Evolutionary conservation across 2,888 invertebrate species (phyloP).

Genomic region (Boloria selene): DNA sequence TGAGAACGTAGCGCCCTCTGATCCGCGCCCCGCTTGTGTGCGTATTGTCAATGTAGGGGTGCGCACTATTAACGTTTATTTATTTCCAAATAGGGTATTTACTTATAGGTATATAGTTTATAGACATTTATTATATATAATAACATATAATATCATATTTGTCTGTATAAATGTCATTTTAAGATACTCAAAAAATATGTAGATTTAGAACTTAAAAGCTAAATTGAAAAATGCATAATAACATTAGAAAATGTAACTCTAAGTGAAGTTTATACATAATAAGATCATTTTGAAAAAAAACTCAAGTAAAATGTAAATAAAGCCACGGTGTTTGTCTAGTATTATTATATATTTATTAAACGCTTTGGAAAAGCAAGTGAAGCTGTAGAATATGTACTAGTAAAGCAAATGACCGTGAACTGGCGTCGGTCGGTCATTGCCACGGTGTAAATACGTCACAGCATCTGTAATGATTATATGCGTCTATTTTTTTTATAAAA

Average conservation of each 20-base stretch:
- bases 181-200: too few species aligned
- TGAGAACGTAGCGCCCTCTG: conserved; percentile 76
- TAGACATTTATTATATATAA: not conserved
- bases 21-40: conserved; percentile 62
- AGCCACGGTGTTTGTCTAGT: not conserved
- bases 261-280: too few species aligned
- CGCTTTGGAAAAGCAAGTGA: conserved; percentile 12
- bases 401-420: conserved; percentile 72
- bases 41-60: conserved; percentile 56
- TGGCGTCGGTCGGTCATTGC: conserved; percentile 73
- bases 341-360: conserved; percentile 26
- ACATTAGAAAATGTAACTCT: too few species aligned
- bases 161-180: too few species aligned
- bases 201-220: too few species aligned
- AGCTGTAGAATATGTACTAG: conserved; percentile 16
- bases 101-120: not conserved
- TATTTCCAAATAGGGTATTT: conserved; percentile 57
- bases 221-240: too few species aligned
- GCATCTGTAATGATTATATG: conserved; percentile 47
- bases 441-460: conserved; percentile 77
- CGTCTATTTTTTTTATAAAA: conserved; percentile 31
- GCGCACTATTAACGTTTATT: conserved; percentile 60
- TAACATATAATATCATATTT: too few species aligned
- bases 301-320: not conserved
- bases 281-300: not conserved